These are phyloP conservation scores for Drosophila meridiana DNA, from an alignment of 2,888 invertebrate species.

Conservation along the genomic window DNA sequence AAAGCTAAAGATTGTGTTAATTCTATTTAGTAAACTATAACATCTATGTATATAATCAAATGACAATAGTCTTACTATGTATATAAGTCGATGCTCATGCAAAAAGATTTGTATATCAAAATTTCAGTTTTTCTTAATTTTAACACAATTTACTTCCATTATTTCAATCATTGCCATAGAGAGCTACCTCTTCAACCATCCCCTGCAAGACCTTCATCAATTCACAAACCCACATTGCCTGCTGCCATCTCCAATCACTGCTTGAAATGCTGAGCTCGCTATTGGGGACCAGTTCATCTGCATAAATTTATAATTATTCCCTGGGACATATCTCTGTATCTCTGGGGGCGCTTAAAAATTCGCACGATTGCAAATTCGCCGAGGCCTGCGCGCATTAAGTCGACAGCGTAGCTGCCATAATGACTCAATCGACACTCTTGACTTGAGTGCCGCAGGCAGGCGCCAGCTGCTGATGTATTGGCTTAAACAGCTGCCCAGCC, in stretches of 20 bases:
- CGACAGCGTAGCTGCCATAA: not conserved
- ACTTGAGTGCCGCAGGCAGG: constrained; percentile 1
- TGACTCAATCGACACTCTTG: not conserved
- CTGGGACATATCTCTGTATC: not conserved
- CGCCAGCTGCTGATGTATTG: not conserved
- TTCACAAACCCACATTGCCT: not conserved
- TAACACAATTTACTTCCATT: too few species aligned
- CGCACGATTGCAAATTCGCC: not conserved
- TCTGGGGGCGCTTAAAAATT: not conserved
- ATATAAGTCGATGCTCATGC: too few species aligned
- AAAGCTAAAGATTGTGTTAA: too few species aligned
- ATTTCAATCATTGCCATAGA: too few species aligned
- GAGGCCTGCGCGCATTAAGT: not conserved
- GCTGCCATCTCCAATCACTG: too few species aligned
- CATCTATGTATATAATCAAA: too few species aligned
- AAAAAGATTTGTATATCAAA: too few species aligned
- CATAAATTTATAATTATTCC: constrained; percentile 9
- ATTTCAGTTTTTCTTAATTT: too few species aligned
- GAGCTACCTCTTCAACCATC: not conserved
- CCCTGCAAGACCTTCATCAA: too few species aligned
- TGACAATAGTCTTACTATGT: too few species aligned
- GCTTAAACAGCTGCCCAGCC: constrained; percentile 1
- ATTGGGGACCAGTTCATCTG: not conserved
- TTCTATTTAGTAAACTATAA: too few species aligned
- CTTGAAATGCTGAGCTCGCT: constrained; percentile 5